A percentile compares a stretch with the other conserved stretches of the same genome.
Conservation (phyloP, 1,140 invertebrate genomes). For the Charaxes varanes region DNA sequence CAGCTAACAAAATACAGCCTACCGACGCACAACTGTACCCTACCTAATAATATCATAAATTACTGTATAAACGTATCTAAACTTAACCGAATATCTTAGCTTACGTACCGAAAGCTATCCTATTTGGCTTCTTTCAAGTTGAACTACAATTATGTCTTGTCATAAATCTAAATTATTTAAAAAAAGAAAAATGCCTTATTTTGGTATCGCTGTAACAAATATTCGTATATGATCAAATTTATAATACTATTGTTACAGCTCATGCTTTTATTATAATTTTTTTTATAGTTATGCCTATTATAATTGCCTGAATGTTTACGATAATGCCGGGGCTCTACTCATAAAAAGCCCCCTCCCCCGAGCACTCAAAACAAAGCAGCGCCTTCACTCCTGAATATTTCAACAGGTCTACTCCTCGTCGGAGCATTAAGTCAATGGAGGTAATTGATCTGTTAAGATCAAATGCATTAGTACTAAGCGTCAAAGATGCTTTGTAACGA, state of each 20-base stretch:
- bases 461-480: conserved; percentile 11
- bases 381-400: conserved; percentile 58
- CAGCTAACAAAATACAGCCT: conserved; percentile 50
- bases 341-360: conserved; percentile 51
- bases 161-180: conserved; percentile 39
- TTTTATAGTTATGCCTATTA: too few species aligned
- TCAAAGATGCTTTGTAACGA: conserved; percentile 9
- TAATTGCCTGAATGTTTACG: conserved; percentile 52
- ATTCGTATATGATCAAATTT: too few species aligned
- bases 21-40: conserved; percentile 14
- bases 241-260: too few species aligned
- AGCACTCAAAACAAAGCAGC: conserved; percentile 59
- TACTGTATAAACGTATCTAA: conserved; percentile 29
- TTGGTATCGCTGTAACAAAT: conserved; percentile 62
- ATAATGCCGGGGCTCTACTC: conserved; percentile 53
- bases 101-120: conserved; percentile 55
- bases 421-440: conserved; percentile 67
- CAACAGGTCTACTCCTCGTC: conserved; percentile 63
- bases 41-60: conserved; percentile 41
- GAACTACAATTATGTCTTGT: conserved; percentile 72
- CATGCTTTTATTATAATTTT: too few species aligned
- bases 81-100: conserved; percentile 33
- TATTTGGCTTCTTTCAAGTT: conserved; percentile 73
- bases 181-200: conserved; percentile 63
- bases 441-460: conserved; percentile 65